A percentile compares a stretch with the other conserved stretches of the same genome.
Conservation (phyloP, 1,140 invertebrate species). For the Panagrolaimus sp. region DNA sequence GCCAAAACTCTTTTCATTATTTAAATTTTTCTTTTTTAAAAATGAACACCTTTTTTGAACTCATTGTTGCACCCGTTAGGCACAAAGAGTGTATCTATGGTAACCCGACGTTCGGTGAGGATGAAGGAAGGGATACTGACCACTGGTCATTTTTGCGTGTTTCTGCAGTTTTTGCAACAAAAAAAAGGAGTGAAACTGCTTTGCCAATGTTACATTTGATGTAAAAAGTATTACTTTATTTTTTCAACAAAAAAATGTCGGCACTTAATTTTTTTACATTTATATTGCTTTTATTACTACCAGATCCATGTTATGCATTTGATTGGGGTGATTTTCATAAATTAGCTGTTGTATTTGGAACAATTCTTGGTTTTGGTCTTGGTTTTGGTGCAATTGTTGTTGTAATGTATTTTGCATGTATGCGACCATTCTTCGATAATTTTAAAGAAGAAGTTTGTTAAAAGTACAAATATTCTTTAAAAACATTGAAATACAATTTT, state of each 20-base stretch:
- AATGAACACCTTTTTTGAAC: too few species aligned
- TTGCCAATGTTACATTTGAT: background rate
- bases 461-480: background rate
- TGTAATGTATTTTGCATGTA: conserved; percentile 28
- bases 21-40: too few species aligned
- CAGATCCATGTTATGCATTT: conserved; percentile 14
- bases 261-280: background rate
- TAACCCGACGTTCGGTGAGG: background rate
- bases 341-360: conserved; percentile 37
- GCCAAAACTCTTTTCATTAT: too few species aligned
- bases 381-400: conserved; percentile 26
- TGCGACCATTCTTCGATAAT: conserved; percentile 29
- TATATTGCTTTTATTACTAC: background rate
- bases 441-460: conserved; percentile 26
- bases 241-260: background rate
- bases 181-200: too few species aligned
- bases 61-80: too few species aligned
- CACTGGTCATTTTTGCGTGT: background rate
- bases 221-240: background rate
- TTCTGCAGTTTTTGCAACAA: background rate
- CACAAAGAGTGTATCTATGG: background rate
- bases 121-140: background rate
- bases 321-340: conserved; percentile 41
- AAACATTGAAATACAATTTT: conserved; percentile 12
- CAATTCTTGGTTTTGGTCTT: conserved; percentile 24